Evolutionary conservation across 2,888 invertebrate species (phyloP), one percentile per base, ranked within the genome.

Genomic region (Nephrotoma guestfalica): DNA sequence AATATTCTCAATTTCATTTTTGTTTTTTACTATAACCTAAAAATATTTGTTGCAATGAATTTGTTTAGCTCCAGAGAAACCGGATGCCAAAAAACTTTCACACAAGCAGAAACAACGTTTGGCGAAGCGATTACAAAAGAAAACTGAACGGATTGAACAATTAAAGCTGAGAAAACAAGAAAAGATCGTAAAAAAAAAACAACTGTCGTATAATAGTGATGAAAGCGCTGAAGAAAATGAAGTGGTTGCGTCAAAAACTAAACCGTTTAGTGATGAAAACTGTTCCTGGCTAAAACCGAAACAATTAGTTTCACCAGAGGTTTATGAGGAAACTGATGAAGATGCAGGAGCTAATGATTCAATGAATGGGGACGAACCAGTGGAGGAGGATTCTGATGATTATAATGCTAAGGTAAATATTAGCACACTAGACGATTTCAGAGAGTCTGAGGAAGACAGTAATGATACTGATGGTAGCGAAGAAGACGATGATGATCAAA

Each of bases 231-330:
- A 90, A 42, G 89, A 89, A 41, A 89, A 89, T 18, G 89, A 88
- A 41, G 88, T 0, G 86, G 87, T 47, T 88, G 88, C n/a, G 30
- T 85, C 86, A 0, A 90, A 90, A 91, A 95, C 94, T 45, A 71
- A 71, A 71, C 18, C 71, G 9, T 95, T 94, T 88, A 93, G 94
- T 83, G 96, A 96, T 92, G 94, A 96, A 15, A 96, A 96, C 89
- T 93, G 94, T 87, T 92, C 92, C 42, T 96, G 96, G 96, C 90
- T 96, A 57, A 95, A 93, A 89, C 94, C 93, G 0, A 94, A 94
- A 89, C 91, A 92, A 89, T 88, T 83, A 30, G 47, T 88, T 41
- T 85, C 89, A n/a, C 88, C 89, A 3, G 90, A 90, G 30, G 30
- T 30, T 30, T 30, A 30, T 9, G 85, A 88, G 87, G 91, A 91